These are phyloP conservation scores for Oxycera nigricornis DNA, from an alignment of 2,888 invertebrate species.

Conservation along the genomic window DNA sequence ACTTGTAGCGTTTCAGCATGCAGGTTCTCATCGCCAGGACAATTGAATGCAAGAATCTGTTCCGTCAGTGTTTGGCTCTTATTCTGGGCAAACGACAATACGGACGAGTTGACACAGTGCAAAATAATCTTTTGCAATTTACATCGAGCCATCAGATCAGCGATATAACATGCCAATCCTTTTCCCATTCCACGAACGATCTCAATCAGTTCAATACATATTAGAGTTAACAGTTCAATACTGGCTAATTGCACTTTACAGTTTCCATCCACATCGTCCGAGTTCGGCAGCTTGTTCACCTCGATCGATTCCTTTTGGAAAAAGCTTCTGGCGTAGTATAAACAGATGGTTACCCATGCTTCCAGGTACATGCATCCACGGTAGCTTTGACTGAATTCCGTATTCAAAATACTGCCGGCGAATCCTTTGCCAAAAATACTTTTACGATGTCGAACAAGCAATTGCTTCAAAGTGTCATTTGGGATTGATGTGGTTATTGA, in stretches of 20 bases:
- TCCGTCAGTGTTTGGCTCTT: conserved; percentile 69
- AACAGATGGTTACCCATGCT: conserved; percentile 74
- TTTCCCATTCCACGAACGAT: conserved; percentile 79
- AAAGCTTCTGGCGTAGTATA: conserved; percentile 82
- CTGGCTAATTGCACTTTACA: conserved; percentile 79
- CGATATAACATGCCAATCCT: conserved; percentile 78
- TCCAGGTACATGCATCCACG: conserved; percentile 83
- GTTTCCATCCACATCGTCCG: conserved; percentile 77
- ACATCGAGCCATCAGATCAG: conserved; percentile 75
- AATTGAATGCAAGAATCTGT: conserved; percentile 76
- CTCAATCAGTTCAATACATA: conserved; percentile 75
- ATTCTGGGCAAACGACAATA: conserved; percentile 61
- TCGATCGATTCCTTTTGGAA: conserved; percentile 57
- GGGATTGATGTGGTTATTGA: conserved; percentile 77
- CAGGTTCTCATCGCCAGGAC: conserved; percentile 68
- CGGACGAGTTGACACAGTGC: conserved; percentile 80
- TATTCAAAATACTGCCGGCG: conserved; percentile 67
- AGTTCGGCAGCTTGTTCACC: conserved; percentile 65
- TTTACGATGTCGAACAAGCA: conserved; percentile 72
- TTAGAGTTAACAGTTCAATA: conserved; percentile 74
- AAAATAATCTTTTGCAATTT: conserved; percentile 84
- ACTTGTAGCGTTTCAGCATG: conserved; percentile 75
- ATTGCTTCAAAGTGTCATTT: conserved; percentile 62
- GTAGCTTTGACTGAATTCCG: conserved; percentile 73
- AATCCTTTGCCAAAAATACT: conserved; percentile 77